Conservation (phyloP, 2,113 vertebrate genomes). For the Chiloscyllium plagiosum region DNA sequence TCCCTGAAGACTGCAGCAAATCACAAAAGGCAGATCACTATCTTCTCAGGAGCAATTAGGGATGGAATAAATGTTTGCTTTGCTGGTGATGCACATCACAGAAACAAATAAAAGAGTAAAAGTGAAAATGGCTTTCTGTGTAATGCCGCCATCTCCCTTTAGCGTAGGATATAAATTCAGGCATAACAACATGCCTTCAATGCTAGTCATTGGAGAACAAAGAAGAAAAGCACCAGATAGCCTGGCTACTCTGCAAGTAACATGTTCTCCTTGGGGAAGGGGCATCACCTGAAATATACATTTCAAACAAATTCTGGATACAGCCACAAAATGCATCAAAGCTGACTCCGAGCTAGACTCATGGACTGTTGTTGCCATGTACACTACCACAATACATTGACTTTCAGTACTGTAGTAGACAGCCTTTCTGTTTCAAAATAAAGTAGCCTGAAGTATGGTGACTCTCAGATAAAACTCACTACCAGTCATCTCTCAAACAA, state of each 20-base stretch:
- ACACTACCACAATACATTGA: background rate
- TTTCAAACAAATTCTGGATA: background rate
- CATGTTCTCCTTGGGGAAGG: background rate
- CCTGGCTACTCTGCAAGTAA: background rate
- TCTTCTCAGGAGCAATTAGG: too few relatives aligned
- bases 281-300: background rate
- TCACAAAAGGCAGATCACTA: too few relatives aligned
- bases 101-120: too few relatives aligned
- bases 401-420: background rate
- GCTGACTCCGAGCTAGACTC: background rate
- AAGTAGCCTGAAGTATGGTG: background rate
- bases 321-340: background rate
- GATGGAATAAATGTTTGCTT: too few relatives aligned
- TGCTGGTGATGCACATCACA: too few relatives aligned
- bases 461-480: too few relatives aligned
- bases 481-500: too few relatives aligned
- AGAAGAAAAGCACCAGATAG: background rate
- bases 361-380: background rate
- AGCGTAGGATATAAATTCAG: background rate
- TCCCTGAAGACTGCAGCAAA: too few relatives aligned
- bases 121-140: too few relatives aligned
- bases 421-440: background rate
- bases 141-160: background rate
- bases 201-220: conserved; percentile 11
- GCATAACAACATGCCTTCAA: background rate